Conservation (phyloP, 2,888 invertebrate species). For the Oligia latruncula region DNA sequence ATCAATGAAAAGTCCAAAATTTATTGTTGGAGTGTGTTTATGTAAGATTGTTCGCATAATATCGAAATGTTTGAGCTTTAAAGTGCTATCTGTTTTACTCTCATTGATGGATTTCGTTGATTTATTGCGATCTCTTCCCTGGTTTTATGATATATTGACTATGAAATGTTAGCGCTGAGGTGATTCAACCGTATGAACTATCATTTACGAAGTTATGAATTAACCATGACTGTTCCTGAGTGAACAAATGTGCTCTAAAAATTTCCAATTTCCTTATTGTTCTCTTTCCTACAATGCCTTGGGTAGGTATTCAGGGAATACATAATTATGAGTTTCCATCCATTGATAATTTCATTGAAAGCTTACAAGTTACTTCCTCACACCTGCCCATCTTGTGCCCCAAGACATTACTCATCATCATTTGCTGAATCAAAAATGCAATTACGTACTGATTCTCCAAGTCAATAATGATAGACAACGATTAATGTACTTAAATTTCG, state of each 20-base stretch:
- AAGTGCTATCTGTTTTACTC: constrained; percentile 77
- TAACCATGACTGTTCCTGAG: constrained; percentile 26
- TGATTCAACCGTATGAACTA: constrained; percentile 68
- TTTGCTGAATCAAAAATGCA: constrained; percentile 53
- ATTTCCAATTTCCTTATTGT: background rate
- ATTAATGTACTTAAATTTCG: constrained; percentile 65
- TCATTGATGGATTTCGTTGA: constrained; percentile 80
- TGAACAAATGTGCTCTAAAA: constrained; percentile 7
- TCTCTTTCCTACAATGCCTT: background rate
- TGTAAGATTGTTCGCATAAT: constrained; percentile 57
- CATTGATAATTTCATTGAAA: background rate
- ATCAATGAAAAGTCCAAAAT: constrained; percentile 50
- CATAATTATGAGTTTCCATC: too few relatives aligned
- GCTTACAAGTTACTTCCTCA: background rate
- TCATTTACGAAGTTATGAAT: constrained; percentile 46
- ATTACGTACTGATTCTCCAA: constrained; percentile 57
- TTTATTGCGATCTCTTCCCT: constrained; percentile 83
- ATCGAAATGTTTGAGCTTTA: constrained; percentile 69
- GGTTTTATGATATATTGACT: constrained; percentile 77
- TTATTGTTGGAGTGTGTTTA: constrained; percentile 52
- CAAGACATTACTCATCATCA: constrained; percentile 40
- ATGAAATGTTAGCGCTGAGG: constrained; percentile 71
- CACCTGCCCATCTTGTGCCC: constrained; percentile 5
- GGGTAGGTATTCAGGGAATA: background rate
- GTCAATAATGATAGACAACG: constrained; percentile 67